A percentile compares a stretch with the other conserved stretches of the same genome.
Evolutionary conservation across 92 coral and sea anemone species (phyloP).

Genomic region (Porites cylindrica): DNA sequence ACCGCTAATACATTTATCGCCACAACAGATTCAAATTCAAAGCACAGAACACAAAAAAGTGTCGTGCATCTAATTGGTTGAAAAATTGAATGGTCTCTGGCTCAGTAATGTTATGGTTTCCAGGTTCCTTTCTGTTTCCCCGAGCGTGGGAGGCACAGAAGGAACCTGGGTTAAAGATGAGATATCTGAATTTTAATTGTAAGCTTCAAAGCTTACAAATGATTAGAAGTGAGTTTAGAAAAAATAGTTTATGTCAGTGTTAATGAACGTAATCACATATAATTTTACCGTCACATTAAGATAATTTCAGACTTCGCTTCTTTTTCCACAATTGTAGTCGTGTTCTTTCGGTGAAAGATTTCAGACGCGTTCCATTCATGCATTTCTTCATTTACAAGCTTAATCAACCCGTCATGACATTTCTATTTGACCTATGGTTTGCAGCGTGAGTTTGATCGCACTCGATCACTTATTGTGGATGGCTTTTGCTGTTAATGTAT

Average conservation of each 20-base stretch:
- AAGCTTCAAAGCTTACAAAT: not conserved
- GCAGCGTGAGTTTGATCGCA: conserved; percentile 13
- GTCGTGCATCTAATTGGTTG: not conserved
- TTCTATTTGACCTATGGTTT: not conserved
- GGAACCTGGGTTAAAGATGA: too few relatives aligned
- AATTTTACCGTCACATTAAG: too few relatives aligned
- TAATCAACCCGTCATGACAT: too few relatives aligned
- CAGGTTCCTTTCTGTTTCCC: too few relatives aligned
- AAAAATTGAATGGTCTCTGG: not conserved
- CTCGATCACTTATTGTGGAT: conserved; percentile 12
- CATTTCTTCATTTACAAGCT: not conserved
- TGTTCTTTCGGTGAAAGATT: not conserved
- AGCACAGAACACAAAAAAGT: not conserved
- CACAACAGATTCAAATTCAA: not conserved
- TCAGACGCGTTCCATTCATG: not conserved
- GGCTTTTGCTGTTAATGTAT: conserved; percentile 30
- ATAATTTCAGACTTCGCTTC: not conserved
- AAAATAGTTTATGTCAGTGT: not conserved
- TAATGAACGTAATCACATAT: not conserved
- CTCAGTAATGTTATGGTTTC: too few relatives aligned
- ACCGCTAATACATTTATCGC: not conserved
- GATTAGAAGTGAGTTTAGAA: not conserved
- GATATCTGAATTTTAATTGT: too few relatives aligned
- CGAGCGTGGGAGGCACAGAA: too few relatives aligned
- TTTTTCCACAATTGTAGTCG: not conserved